phyloP scores from a whole-genome alignment of 1,140 invertebrate species.

The Drosophila watanabei region DNA sequence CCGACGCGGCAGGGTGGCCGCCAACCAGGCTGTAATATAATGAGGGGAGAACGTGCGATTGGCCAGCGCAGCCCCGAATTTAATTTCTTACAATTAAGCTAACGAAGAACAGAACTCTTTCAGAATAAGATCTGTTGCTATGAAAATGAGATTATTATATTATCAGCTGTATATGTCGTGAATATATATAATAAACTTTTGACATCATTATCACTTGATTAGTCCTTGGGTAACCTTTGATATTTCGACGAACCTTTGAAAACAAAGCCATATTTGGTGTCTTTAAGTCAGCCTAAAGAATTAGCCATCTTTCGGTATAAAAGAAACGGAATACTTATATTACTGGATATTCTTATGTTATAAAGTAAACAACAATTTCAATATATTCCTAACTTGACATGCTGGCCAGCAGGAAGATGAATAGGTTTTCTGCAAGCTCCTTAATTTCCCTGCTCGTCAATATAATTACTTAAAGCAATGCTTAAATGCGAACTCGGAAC shows the following conservation, averaged over 20 bases:
- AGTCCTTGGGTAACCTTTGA: neutral
- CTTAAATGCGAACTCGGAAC: constrained; percentile 24
- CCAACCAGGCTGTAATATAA: constrained; percentile 27
- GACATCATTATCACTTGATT: neutral
- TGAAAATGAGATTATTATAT: neutral
- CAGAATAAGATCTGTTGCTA: neutral
- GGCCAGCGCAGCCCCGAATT: constrained; percentile 27
- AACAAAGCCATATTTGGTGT: neutral
- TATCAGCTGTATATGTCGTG: neutral
- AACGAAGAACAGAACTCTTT: constrained; percentile 5
- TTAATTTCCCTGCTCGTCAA: constrained; percentile 12
- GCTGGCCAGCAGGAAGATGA: neutral
- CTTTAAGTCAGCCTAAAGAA: neutral
- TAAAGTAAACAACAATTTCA: neutral
- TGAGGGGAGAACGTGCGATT: constrained; percentile 40
- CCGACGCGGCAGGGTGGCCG: neutral
- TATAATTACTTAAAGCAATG: constrained; percentile 42
- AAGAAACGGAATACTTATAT: neutral
- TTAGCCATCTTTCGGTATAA: neutral
- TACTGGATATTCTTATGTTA: neutral
- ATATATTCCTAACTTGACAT: neutral
- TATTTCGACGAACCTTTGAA: neutral
- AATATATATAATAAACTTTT: neutral
- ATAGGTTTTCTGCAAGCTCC: neutral
- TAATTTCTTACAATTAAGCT: constrained; percentile 45